phyloP scores from a whole-genome alignment of 2,113 vertebrate genomes.

The Chlorocebus sabaeus region DNA sequence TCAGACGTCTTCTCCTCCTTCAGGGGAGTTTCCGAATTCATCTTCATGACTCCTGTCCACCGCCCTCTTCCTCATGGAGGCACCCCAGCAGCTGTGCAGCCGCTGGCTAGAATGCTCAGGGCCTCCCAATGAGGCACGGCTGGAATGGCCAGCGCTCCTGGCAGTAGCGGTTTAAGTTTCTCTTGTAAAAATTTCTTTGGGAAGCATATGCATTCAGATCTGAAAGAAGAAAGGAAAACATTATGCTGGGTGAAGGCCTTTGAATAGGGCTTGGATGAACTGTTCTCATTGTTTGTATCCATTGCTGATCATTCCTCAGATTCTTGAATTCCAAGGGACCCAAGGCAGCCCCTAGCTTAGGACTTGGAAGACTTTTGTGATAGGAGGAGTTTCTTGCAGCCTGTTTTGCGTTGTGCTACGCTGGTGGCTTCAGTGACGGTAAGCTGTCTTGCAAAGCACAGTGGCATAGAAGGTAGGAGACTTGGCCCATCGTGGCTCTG shows the following conservation, averaged over 20 bases:
- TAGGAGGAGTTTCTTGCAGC: not conserved
- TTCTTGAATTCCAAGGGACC: not conserved
- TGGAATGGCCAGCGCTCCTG: conserved; percentile 2
- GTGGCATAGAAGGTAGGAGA: not conserved
- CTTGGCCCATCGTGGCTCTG: not conserved
- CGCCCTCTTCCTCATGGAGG: not conserved
- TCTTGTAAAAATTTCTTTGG: conserved; percentile 12
- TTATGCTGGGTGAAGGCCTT: not conserved
- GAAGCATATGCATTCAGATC: not conserved
- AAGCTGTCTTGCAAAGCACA: not conserved
- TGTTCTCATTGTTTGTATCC: fast-evolving
- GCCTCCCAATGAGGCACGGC: not conserved
- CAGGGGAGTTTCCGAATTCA: conserved; percentile 71
- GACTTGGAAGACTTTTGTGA: not conserved
- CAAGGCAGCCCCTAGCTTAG: not conserved
- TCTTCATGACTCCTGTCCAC: conserved; percentile 75
- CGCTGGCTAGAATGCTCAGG: not conserved
- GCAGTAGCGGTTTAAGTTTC: conserved; percentile 8
- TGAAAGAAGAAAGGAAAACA: conserved; percentile 19
- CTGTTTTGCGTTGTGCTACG: not conserved
- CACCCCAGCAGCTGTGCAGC: not conserved
- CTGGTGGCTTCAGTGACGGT: fast-evolving
- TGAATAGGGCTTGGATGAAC: not conserved
- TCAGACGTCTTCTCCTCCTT: conserved; percentile 69
- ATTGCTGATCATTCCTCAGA: not conserved